Percentiles rank a stretch among this genome's conserved stretches.
Conservation (phyloP, 2,888 invertebrate species). For the Noctua janthe region DNA sequence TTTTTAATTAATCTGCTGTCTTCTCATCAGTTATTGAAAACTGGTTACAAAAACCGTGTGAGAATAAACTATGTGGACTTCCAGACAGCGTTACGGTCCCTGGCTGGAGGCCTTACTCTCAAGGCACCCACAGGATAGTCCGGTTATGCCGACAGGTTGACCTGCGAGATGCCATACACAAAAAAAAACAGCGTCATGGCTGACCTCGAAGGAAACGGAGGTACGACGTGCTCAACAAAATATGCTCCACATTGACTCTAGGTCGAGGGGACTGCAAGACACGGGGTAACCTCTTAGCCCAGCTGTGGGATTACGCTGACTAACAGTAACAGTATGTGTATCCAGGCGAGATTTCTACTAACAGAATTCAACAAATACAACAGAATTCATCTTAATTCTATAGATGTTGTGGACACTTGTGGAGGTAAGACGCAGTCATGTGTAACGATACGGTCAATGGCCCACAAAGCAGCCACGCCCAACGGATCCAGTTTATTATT, state of each 20-base stretch:
- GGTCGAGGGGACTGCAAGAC: too few species aligned
- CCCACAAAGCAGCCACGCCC: neutral
- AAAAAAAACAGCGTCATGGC: too few species aligned
- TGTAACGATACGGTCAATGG: slow-evolving; percentile 28
- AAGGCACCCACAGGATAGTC: too few species aligned
- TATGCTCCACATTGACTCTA: neutral
- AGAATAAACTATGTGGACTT: neutral
- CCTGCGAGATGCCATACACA: too few species aligned
- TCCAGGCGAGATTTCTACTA: neutral
- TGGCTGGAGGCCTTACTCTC: neutral
- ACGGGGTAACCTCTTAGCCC: too few species aligned
- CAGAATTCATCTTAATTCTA: neutral
- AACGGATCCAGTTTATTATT: slow-evolving; percentile 8
- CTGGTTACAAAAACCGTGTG: neutral
- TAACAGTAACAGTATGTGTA: neutral
- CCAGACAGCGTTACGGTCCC: neutral
- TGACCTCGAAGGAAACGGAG: neutral
- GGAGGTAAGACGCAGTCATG: slow-evolving; percentile 16
- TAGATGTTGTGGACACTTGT: neutral
- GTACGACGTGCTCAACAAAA: neutral
- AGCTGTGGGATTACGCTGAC: neutral
- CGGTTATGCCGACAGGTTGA: too few species aligned
- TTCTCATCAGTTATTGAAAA: neutral
- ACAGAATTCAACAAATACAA: neutral
- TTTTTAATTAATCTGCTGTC: neutral